Percentiles rank a stretch among this genome's conserved stretches.
Conservation (phyloP, 2,113 vertebrate genomes). For the Guaruba guarouba region DNA sequence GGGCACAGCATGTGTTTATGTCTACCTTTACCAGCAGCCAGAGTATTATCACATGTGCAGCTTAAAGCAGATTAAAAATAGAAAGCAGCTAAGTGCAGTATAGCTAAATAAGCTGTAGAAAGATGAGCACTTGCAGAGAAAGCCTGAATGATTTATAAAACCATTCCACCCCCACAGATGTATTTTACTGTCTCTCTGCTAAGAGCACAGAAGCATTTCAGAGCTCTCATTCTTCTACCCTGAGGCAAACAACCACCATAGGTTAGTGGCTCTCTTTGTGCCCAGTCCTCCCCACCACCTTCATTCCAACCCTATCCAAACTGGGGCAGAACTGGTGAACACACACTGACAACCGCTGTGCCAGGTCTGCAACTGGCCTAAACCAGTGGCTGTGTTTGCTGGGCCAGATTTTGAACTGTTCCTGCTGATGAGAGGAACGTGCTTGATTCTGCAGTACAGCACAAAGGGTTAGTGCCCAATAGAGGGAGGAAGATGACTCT, state of each 20-base stretch:
- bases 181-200: neutral
- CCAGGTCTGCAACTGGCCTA: neutral
- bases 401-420: neutral
- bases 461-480: accelerated
- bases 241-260: accelerated
- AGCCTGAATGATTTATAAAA: slow-evolving; percentile 16
- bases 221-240: neutral
- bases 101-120: neutral
- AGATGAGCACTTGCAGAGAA: neutral
- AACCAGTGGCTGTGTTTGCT: too few relatives aligned
- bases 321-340: neutral
- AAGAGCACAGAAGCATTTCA: neutral
- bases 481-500: neutral
- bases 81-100: neutral
- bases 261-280: neutral
- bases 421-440: accelerated
- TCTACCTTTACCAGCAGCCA: neutral
- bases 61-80: slow-evolving; percentile 46
- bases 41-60: neutral
- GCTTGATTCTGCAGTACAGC: neutral
- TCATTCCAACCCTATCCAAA: neutral
- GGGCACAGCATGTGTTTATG: neutral
- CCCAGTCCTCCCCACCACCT: neutral
- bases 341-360: accelerated
- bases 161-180: slow-evolving; percentile 25